A percentile compares a stretch with the other conserved stretches of the same genome.
Evolutionary conservation across 2,888 invertebrate species (phyloP).

Genomic region (Onthophagus sagittarius): DNA sequence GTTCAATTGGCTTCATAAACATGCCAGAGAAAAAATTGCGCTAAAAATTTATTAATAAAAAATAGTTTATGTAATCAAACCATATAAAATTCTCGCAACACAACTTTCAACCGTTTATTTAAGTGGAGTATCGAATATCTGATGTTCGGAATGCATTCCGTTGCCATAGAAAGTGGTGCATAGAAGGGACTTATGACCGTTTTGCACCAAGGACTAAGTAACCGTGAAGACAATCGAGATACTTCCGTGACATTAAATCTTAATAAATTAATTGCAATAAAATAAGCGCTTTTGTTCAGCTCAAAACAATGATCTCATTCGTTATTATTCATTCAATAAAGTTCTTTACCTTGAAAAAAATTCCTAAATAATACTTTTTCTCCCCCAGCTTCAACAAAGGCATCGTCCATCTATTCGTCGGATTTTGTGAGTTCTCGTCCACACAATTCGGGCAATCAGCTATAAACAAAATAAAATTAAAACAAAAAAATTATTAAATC

Average conservation of each 20-base stretch:
- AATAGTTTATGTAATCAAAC: background rate
- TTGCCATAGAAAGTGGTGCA: background rate
- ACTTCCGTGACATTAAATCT: background rate
- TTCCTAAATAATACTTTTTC: conserved; percentile 86
- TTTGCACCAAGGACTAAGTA: background rate
- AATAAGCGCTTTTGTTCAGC: background rate
- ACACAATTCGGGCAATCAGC: conserved; percentile 76
- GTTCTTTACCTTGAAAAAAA: conserved; percentile 82
- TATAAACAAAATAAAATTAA: conserved; percentile 31
- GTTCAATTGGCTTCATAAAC: too few relatives aligned
- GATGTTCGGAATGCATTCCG: background rate
- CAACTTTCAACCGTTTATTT: background rate
- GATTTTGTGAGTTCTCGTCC: conserved; percentile 58
- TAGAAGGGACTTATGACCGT: background rate
- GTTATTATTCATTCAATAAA: background rate
- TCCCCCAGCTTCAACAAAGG: conserved; percentile 83
- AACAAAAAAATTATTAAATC: conserved; percentile 32
- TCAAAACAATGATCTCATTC: background rate
- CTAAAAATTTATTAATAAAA: too few relatives aligned
- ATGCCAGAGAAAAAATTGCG: too few relatives aligned
- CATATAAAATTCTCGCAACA: background rate
- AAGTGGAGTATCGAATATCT: background rate
- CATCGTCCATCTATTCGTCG: conserved; percentile 84
- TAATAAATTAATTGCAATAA: background rate
- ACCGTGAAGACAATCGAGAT: background rate